Evolutionary conservation across 2,888 invertebrate species (phyloP), one percentile per base, ranked within the genome.

Genomic region (Tetanocera ferruginea): DNA sequence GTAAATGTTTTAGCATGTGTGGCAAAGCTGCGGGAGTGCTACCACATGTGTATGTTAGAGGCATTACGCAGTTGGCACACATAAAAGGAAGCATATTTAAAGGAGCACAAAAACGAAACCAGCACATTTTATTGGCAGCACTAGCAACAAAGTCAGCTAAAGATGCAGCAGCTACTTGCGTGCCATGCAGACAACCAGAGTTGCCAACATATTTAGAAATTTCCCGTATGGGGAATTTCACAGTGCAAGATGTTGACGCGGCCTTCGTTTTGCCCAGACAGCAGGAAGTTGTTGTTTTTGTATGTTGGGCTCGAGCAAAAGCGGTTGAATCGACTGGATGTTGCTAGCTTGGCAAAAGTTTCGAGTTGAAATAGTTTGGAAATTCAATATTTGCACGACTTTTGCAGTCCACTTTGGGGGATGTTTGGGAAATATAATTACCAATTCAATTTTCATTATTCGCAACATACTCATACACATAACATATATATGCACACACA

Each of bases 311-410:
- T 6, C 17, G n/a, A 17, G 64, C 23, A 51, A 43, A 19, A 23
- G 37, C 34, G 55, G 43, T 14, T n/a, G 25, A 69, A 25, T 25
- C 69, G 43, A 8, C 43, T 28, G 64, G 28, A 51, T 19, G 11
- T 19, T 23, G 43, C 43, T n/a, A 2, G 49, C 43, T 34, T 55
- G 19, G 66, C 51, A 67, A 55, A 67, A 34, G 55, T 71, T 75
- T 66, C 43, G 34, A 66, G 52, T 67, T 52, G 55, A 76, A 66
- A 71, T 72, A 77, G 72, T 71, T 77, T 66, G 52, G n/a, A 60
- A 77, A 77, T 72, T 77, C 71, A 77, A 77, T 77, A 77, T 77
- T 77, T 71, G 60, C 71, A 71, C 66, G 66, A 77, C 77, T 66
- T 77, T 71, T 72, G 66, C 37, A 14, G 69, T 55, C 67, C 77